phyloP scores from a whole-genome alignment of 2,888 invertebrate species.

The Caenorhabditis uteleia region DNA sequence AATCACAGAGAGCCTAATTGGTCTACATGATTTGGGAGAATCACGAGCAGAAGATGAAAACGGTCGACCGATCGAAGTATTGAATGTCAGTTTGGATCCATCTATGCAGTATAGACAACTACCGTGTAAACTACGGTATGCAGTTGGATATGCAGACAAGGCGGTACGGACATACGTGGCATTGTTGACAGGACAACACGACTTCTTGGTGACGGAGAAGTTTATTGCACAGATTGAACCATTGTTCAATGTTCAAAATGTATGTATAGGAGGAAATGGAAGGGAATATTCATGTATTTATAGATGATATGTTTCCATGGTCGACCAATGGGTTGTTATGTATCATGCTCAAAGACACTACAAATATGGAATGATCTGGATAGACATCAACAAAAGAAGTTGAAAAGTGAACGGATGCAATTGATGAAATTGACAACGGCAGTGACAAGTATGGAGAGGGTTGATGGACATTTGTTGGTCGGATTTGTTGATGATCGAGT shows the following conservation, averaged over 20 bases:
- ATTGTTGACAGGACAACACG: conserved; percentile 45
- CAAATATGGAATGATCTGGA: conserved; percentile 55
- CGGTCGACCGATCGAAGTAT: conserved; percentile 37
- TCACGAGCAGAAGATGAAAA: conserved; percentile 41
- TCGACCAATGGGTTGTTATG: conserved; percentile 53
- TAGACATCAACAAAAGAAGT: conserved; percentile 53
- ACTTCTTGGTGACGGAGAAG: conserved; percentile 46
- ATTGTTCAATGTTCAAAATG: conserved; percentile 38
- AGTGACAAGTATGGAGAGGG: conserved; percentile 33
- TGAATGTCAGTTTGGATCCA: conserved; percentile 47
- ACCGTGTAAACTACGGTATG: conserved; percentile 50
- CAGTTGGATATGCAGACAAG: conserved; percentile 46
- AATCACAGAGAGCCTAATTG: conserved; percentile 38
- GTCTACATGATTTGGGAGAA: conserved; percentile 48
- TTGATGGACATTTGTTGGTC: conserved; percentile 37
- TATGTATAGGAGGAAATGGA: not conserved
- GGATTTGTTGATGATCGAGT: conserved; percentile 43
- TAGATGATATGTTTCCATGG: conserved; percentile 52
- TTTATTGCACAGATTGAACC: conserved; percentile 55
- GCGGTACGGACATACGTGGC: conserved; percentile 53
- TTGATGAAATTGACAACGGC: conserved; percentile 18
- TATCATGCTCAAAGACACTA: conserved; percentile 42
- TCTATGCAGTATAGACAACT: conserved; percentile 49
- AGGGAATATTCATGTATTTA: conserved; percentile 1
- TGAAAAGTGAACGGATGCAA: conserved; percentile 55